Conservation (phyloP, 2,888 invertebrate genomes). For the Nemoura dubitans region DNA sequence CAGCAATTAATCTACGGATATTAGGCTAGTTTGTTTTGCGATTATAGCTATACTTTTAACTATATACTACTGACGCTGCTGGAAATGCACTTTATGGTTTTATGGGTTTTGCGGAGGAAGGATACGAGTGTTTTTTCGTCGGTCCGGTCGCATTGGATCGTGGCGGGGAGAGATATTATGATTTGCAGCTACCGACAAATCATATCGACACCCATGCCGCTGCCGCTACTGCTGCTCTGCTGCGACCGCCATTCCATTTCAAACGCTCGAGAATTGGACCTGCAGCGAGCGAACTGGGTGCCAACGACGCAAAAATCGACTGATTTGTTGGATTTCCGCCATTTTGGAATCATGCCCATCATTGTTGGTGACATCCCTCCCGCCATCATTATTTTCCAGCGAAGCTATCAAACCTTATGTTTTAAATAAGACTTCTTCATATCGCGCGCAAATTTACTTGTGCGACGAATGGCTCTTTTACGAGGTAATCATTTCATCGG, state of each 20-base stretch:
- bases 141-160: conserved; percentile 9
- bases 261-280: too few relatives aligned
- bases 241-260: background rate
- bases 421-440: background rate
- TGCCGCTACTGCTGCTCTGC: background rate
- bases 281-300: background rate
- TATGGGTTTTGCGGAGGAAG: conserved; percentile 34
- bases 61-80: conserved; percentile 31
- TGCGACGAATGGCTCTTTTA: background rate
- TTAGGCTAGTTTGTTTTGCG: conserved; percentile 26
- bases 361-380: background rate
- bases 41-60: conserved; percentile 15
- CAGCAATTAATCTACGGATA: conserved; percentile 31
- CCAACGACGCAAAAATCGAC: conserved; percentile 25
- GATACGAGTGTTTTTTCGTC: conserved; percentile 21
- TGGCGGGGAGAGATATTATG: conserved; percentile 3
- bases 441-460: background rate
- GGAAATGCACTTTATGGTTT: conserved; percentile 21
- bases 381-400: conserved; percentile 1
- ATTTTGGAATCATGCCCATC: conserved; percentile 37
- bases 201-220: conserved; percentile 33
- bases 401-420: background rate
- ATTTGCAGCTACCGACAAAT: conserved; percentile 36
- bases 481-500: background rate
- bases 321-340: conserved; percentile 33